Percentiles rank a stretch among this genome's conserved stretches.
These are phyloP conservation scores for Ginglymostoma cirratum DNA, from an alignment of 2,113 vertebrate genomes.

Conservation along the genomic window DNA sequence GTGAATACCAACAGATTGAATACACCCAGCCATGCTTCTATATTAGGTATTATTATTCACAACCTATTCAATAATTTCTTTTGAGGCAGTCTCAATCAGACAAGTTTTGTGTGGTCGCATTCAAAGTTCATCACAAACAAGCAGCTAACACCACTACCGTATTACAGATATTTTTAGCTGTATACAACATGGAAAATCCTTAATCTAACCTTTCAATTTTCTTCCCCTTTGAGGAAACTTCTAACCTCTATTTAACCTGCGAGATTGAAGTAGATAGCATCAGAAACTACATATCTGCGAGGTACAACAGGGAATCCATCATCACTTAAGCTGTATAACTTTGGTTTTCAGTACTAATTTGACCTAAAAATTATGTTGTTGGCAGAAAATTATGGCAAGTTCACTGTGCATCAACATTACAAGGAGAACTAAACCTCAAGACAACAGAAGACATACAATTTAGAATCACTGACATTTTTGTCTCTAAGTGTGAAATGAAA, in stretches of 20 bases:
- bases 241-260: background rate
- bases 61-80: background rate
- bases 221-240: background rate
- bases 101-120: background rate
- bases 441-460: background rate
- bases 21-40: background rate
- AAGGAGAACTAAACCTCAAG: background rate
- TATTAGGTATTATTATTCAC: background rate
- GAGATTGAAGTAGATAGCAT: background rate
- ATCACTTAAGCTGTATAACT: background rate
- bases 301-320: background rate
- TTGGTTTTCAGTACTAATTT: background rate
- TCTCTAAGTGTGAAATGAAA: background rate
- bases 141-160: background rate
- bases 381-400: background rate
- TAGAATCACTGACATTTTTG: background rate
- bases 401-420: background rate
- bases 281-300: background rate
- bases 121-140: background rate
- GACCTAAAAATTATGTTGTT: background rate
- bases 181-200: background rate
- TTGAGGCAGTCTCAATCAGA: background rate
- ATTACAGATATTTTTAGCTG: background rate
- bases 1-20: background rate
- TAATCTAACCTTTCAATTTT: background rate